Evolutionary conservation across 2,888 invertebrate genomes (phyloP), one percentile per base, ranked within the genome.

Genomic region (Acrocera orbiculus): DNA sequence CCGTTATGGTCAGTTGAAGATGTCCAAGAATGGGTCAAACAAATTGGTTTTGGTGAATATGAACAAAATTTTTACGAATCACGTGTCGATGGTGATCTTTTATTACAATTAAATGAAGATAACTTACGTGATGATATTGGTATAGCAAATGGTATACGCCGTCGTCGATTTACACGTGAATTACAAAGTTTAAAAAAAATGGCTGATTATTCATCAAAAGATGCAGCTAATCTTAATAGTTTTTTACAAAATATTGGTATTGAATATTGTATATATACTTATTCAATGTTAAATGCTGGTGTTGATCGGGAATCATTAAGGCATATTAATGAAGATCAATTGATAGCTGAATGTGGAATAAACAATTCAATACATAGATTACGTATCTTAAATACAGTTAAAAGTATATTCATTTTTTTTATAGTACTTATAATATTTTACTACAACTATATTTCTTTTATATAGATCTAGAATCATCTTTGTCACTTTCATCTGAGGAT

Each of bases 1-100:
- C 96, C 96, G 1, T 67, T 95, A 6, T 98, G 98, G 98, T 90
- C 90, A 0, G 78, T 78, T 14, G 87, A 87, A 56, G 96, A 98
- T 56, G 96, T 98, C 0, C 70, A 81, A 46, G 92, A 95, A 62
- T 98, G 96, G 96, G 89, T 98, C 1, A 89, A 87, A 54, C 95
- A 96, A 68, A 92, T 93, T 49, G 93, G 93, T 0, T 96, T 95
- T 56, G 70, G 73, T 11, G 78, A 82, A 50, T 89, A 79, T 47
- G 76, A 81, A 3, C 67, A 63, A 3, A 79, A 79, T 54, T 96
- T 98, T 55, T 73, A 76, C 27, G 81, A 83, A 35, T 89, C 92
- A 51, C 72, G 86, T 57, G 95, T 98, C 19, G 98, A 98, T 57
- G 96, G 96, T 6, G 98, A 98, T 65, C 66, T 98, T 32, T 63